Conservation (phyloP, 1,140 invertebrate species). For the Heterodera schachtii region DNA sequence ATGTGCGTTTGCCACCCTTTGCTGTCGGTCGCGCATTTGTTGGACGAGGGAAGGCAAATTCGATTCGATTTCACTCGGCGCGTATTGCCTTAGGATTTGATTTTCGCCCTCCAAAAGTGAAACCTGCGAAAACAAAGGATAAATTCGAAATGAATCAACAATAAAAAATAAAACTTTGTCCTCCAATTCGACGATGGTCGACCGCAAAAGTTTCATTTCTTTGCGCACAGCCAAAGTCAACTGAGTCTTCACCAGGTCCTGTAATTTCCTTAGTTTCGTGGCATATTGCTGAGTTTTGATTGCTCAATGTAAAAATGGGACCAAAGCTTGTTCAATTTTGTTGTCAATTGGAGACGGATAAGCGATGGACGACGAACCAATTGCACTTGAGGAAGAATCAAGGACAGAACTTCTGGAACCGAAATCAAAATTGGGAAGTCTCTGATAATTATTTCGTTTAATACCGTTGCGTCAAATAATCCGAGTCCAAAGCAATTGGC, state of each 20-base stretch:
- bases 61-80: slow-evolving; percentile 51
- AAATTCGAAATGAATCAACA: slow-evolving; percentile 5
- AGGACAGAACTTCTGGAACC: not conserved
- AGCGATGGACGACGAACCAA: slow-evolving; percentile 3
- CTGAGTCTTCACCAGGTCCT: slow-evolving; percentile 65
- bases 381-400: not conserved
- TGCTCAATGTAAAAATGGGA: not conserved
- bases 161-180: slow-evolving; percentile 38
- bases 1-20: not conserved
- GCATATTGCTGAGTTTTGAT: not conserved
- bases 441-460: not conserved
- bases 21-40: not conserved
- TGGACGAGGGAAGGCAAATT: slow-evolving; percentile 32
- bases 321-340: slow-evolving; percentile 36
- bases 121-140: slow-evolving; percentile 36
- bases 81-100: slow-evolving; percentile 52
- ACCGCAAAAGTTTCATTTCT: slow-evolving; percentile 58
- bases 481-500: not conserved
- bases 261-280: not conserved
- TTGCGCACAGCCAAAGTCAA: slow-evolving; percentile 65
- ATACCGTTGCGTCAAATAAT: not conserved
- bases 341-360: slow-evolving; percentile 29
- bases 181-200: slow-evolving; percentile 56
- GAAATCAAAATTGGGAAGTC: too few species aligned
- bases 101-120: slow-evolving; percentile 56